Evolutionary conservation across 2,888 invertebrate species (phyloP), one percentile per base, ranked within the genome.

Genomic region (Carterocephalus palaemon): DNA sequence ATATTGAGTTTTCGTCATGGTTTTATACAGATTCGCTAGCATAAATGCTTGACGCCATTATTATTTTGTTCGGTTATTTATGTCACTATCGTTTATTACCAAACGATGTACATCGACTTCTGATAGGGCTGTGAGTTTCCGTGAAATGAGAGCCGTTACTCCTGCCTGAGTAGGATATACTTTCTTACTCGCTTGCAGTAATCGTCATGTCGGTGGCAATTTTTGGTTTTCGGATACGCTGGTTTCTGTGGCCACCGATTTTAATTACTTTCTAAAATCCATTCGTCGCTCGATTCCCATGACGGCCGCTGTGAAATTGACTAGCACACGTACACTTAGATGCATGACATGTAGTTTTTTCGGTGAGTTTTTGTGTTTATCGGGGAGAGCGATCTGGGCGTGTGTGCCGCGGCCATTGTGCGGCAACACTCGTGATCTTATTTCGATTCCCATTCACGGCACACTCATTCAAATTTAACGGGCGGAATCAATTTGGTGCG

Each of bases 301-400:
- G 85, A 78, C 83, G 73, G 77, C 71, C 75, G 74, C 78, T 75
- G 78, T 80, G 80, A 84, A 83, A 84, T 82, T 73, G 82, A 79
- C 80, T 75, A 77, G 79, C 84, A 84, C 82, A 84, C 83, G 82
- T 45, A n/a, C n/a, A n/a, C n/a, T n/a, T 82, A 80, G 82, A 80
- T 84, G 82, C 86, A 84, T 85, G 86, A 85, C 85, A 82, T 82
- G 85, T 84, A 78, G 80, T 80, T 86, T 83, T 84, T 81, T 78
- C 73, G 70, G 71, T 68, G 64, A 59, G 65, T 71, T 79, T 80
- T 81, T 77, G 60, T 76, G 73, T 84, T 64, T 67, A 68, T 84
- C 83, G 78, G 75, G 76, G 67, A 77, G 76, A 79, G 68, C 77
- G 81, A 84, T 81, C 83, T 78, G 72, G 74, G 65, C 60, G 75